These are phyloP conservation scores for Clarias macrocephalus DNA, from an alignment of 2,113 vertebrate genomes.

Conservation along the genomic window DNA sequence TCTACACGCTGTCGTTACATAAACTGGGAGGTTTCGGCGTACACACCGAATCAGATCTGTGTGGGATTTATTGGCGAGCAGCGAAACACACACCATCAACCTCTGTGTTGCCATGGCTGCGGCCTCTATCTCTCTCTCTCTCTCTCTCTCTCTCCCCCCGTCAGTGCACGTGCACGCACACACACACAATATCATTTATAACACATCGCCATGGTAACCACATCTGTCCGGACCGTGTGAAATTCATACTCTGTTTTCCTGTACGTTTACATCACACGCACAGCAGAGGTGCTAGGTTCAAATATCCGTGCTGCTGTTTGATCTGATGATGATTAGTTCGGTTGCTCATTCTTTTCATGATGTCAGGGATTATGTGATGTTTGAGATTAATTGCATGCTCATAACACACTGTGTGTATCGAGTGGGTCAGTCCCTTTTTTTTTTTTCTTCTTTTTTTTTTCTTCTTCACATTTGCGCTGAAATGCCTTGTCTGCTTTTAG, in stretches of 20 bases:
- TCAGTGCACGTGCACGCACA: conserved; percentile 7
- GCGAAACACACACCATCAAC: conserved; percentile 58
- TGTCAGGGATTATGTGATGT: background rate
- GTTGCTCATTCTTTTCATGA: background rate
- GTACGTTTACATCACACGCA: background rate
- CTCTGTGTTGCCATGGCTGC: conserved; percentile 69
- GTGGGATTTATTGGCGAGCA: conserved; percentile 63
- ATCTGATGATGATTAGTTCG: background rate
- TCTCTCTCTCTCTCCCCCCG: background rate
- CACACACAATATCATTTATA: conserved; percentile 65
- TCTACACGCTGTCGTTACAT: background rate
- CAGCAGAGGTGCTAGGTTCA: background rate
- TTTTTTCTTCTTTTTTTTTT: too few relatives aligned
- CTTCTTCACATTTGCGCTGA: background rate
- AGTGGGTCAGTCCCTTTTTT: background rate
- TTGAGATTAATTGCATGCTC: background rate
- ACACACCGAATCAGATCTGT: conserved; percentile 18
- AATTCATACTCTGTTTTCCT: conserved; percentile 10
- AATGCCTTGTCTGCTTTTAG: background rate
- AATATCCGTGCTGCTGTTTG: background rate
- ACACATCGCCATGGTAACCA: conserved; percentile 68
- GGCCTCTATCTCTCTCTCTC: conserved; percentile 27
- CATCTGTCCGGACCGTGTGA: background rate
- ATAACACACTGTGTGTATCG: background rate
- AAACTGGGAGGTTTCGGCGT: background rate